Evolutionary conservation across 2,888 invertebrate genomes (phyloP).

Genomic region (Tortrix viridana): DNA sequence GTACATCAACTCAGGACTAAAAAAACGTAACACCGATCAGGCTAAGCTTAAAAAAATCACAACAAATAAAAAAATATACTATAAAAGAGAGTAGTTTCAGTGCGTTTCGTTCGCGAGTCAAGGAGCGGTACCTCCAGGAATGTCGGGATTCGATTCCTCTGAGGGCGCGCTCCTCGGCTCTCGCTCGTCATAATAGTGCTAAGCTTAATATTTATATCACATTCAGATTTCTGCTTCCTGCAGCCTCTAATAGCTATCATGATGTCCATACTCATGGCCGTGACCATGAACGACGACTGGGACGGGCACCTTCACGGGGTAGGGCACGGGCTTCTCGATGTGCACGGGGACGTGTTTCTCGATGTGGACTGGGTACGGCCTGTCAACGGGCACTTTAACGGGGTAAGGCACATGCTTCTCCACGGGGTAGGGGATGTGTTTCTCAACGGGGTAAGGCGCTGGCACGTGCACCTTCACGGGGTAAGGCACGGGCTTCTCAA

Average conservation of each 20-base stretch:
- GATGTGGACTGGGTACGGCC: slow-evolving; percentile 86
- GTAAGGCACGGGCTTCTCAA: slow-evolving; percentile 83
- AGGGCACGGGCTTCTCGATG: slow-evolving; percentile 85
- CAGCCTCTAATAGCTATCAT: slow-evolving; percentile 82
- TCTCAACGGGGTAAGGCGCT: slow-evolving; percentile 86
- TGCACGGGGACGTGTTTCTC: slow-evolving; percentile 87
- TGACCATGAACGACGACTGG: slow-evolving; percentile 78
- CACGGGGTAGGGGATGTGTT: slow-evolving; percentile 86
- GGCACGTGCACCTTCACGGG: slow-evolving; percentile 87
- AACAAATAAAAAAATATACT: slow-evolving; percentile 59
- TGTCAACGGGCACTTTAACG: slow-evolving; percentile 86
- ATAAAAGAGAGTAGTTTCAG: slow-evolving; percentile 70
- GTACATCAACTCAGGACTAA: slow-evolving; percentile 77
- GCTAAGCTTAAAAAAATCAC: slow-evolving; percentile 61
- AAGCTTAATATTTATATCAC: slow-evolving; percentile 82
- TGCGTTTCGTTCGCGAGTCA: slow-evolving; percentile 64
- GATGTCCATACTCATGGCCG: slow-evolving; percentile 80
- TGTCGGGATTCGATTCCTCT: slow-evolving; percentile 66
- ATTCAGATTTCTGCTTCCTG: slow-evolving; percentile 81
- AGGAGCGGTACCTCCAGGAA: slow-evolving; percentile 56
- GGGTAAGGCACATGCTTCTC: slow-evolving; percentile 88
- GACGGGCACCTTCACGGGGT: slow-evolving; percentile 86
- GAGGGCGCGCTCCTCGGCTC: slow-evolving; percentile 60
- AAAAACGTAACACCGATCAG: slow-evolving; percentile 70
- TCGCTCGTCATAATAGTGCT: slow-evolving; percentile 69